These are phyloP conservation scores for Hoplodrina ambigua DNA, from an alignment of 2,888 invertebrate species.

Conservation along the genomic window DNA sequence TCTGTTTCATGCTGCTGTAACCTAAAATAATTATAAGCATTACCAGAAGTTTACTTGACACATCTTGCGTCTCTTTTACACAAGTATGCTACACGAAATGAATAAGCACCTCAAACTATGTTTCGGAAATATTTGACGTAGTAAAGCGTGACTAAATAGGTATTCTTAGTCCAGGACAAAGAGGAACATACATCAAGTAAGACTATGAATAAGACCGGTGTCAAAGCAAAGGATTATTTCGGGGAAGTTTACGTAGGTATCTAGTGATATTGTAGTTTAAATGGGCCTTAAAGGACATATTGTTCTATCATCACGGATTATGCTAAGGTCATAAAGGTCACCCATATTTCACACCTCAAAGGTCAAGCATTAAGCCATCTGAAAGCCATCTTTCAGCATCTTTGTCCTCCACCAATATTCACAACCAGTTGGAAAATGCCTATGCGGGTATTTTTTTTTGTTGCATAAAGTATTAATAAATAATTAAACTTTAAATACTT, in stretches of 20 bases:
- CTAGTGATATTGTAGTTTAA: not conserved
- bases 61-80: conserved; percentile 4
- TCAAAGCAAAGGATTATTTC: conserved; percentile 3
- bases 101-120: not conserved
- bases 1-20: too few species aligned
- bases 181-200: not conserved
- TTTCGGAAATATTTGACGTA: conserved; percentile 16
- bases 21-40: not conserved
- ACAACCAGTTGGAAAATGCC: too few species aligned
- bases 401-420: too few species aligned
- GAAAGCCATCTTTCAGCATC: too few species aligned
- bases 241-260: not conserved
- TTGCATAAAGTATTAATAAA: too few species aligned
- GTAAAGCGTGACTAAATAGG: conserved; percentile 8
- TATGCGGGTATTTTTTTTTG: too few species aligned
- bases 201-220: conserved; percentile 14
- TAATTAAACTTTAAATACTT: too few species aligned
- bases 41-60: conserved; percentile 5
- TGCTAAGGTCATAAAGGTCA: not conserved
- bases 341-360: too few species aligned
- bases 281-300: not conserved
- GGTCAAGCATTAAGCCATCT: too few species aligned
- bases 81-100: conserved; percentile 11
- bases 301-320: not conserved
- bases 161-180: conserved; percentile 17